phyloP scores from a whole-genome alignment of 1,140 invertebrate species.

The Adelges cooleyi region DNA sequence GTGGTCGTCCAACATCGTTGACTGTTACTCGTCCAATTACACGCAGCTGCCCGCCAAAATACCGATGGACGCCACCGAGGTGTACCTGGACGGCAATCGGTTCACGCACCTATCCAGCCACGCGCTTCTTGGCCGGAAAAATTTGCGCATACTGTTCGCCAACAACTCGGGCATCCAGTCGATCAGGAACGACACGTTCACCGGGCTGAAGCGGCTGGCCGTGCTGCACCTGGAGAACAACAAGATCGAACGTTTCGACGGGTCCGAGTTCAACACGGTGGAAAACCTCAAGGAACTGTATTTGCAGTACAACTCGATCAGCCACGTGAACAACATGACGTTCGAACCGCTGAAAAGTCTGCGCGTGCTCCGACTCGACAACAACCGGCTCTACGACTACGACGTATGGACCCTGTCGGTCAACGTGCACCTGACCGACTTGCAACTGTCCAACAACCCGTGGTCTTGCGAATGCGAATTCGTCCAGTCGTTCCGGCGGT shows the following conservation, averaged over 20 bases:
- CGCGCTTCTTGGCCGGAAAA: slow-evolving; percentile 80
- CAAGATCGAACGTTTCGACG: slow-evolving; percentile 60
- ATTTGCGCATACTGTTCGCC: slow-evolving; percentile 70
- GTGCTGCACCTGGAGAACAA: slow-evolving; percentile 79
- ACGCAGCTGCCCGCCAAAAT: slow-evolving; percentile 70
- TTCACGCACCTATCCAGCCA: slow-evolving; percentile 76
- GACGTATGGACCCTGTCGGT: slow-evolving; percentile 58
- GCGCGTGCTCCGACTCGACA: slow-evolving; percentile 71
- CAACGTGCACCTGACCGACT: slow-evolving; percentile 65
- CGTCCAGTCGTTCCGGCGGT: slow-evolving; percentile 60
- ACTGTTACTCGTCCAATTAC: slow-evolving; percentile 71
- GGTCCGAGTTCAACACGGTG: slow-evolving; percentile 71
- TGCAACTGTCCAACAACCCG: slow-evolving; percentile 68
- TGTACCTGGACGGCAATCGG: slow-evolving; percentile 84
- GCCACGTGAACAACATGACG: slow-evolving; percentile 70
- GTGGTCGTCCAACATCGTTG: slow-evolving; percentile 86
- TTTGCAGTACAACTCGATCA: slow-evolving; percentile 74
- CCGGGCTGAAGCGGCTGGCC: slow-evolving; percentile 61
- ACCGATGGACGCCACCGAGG: slow-evolving; percentile 87
- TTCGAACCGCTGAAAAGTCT: slow-evolving; percentile 67
- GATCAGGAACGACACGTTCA: slow-evolving; percentile 81
- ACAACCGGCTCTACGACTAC: slow-evolving; percentile 70
- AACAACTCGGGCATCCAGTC: slow-evolving; percentile 77
- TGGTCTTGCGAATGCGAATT: slow-evolving; percentile 85
- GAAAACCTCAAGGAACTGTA: slow-evolving; percentile 72